Conservation (phyloP, 2,888 invertebrate species). For the Agrochola circellaris region DNA sequence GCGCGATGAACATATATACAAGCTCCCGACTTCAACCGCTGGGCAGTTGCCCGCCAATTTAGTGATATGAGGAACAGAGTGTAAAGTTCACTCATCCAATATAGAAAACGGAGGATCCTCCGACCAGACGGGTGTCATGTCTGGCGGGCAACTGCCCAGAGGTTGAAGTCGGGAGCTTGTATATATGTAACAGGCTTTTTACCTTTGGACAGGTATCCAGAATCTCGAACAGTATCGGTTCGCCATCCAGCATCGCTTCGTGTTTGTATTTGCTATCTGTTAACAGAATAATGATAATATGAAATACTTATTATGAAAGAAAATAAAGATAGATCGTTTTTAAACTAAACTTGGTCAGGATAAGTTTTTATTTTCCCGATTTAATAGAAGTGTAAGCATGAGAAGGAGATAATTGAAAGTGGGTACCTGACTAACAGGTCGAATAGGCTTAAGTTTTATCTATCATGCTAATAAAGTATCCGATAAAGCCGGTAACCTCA, state of each 20-base stretch:
- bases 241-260: constrained; percentile 96
- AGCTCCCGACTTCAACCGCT: too few species aligned
- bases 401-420: neutral
- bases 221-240: constrained; percentile 97
- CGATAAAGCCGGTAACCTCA: neutral
- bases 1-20: too few species aligned
- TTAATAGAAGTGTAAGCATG: neutral
- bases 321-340: too few species aligned
- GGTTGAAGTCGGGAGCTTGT: too few species aligned
- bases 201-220: constrained; percentile 97
- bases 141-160: too few species aligned
- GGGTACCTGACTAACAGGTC: neutral
- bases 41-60: too few species aligned
- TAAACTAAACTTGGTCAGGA: too few species aligned
- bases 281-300: constrained; percentile 73
- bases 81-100: too few species aligned
- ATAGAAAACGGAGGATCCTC: too few species aligned
- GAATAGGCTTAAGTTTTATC: neutral
- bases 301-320: neutral
- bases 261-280: constrained; percentile 97
- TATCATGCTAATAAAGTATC: neutral
- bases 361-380: too few species aligned
- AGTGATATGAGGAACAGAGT: too few species aligned
- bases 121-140: too few species aligned
- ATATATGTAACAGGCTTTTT: constrained; percentile 57